Conservation (phyloP, 2,888 invertebrate genomes). For the Carpatolechia fugitivella region DNA sequence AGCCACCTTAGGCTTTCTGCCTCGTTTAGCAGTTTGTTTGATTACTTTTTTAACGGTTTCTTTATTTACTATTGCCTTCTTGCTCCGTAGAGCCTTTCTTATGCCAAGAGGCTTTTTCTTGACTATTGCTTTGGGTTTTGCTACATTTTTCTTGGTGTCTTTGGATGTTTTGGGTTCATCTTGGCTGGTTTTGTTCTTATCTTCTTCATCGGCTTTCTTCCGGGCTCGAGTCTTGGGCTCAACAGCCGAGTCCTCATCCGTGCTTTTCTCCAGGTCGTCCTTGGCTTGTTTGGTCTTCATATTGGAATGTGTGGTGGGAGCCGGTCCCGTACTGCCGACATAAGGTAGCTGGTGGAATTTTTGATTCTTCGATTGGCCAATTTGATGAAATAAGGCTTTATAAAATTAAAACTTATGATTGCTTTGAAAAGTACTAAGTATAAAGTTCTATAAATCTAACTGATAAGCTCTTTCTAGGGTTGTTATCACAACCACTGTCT, state of each 20-base stretch:
- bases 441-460: background rate
- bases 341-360: slow-evolving; percentile 52
- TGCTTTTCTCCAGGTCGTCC: slow-evolving; percentile 67
- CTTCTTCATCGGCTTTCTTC: slow-evolving; percentile 70
- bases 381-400: slow-evolving; percentile 16
- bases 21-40: slow-evolving; percentile 50
- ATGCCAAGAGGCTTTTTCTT: slow-evolving; percentile 71
- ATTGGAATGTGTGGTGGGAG: slow-evolving; percentile 74
- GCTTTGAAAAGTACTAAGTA: slow-evolving; percentile 22
- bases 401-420: slow-evolving; percentile 36
- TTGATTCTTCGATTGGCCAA: slow-evolving; percentile 7
- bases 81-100: slow-evolving; percentile 66
- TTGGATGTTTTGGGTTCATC: slow-evolving; percentile 71
- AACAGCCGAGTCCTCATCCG: slow-evolving; percentile 63
- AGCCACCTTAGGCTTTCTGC: slow-evolving; percentile 49
- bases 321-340: slow-evolving; percentile 70
- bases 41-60: slow-evolving; percentile 61
- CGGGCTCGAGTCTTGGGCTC: slow-evolving; percentile 74
- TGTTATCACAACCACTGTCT: slow-evolving; percentile 36
- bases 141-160: slow-evolving; percentile 59
- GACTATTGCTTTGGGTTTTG: slow-evolving; percentile 61
- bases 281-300: slow-evolving; percentile 76
- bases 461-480: slow-evolving; percentile 28
- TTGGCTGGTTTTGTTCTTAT: slow-evolving; percentile 55
- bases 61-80: slow-evolving; percentile 56